phyloP scores from a whole-genome alignment of 2,113 vertebrate genomes.

The Phrynocephalus versicolor region DNA sequence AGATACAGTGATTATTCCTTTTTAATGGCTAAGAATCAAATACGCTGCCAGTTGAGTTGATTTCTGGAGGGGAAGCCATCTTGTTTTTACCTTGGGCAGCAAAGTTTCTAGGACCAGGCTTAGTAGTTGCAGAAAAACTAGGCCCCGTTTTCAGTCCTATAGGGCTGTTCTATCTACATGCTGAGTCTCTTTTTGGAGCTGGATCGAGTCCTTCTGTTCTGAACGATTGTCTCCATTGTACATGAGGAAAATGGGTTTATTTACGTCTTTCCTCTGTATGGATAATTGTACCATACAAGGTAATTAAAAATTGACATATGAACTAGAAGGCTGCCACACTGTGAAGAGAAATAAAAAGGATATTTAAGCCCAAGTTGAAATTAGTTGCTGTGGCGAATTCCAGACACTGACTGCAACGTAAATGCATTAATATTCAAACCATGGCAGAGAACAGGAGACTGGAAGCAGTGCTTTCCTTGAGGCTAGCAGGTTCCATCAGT shows the following conservation, averaged over 20 bases:
- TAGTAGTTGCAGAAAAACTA: background rate
- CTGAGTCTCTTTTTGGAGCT: background rate
- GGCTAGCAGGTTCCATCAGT: slow-evolving; percentile 12
- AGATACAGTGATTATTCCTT: too few species aligned
- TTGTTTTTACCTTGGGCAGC: too few species aligned
- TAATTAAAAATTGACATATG: background rate
- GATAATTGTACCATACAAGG: background rate
- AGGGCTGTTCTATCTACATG: background rate
- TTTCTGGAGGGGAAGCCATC: too few species aligned
- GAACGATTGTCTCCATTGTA: background rate
- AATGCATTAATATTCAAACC: background rate
- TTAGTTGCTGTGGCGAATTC: background rate
- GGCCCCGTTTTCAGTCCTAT: background rate
- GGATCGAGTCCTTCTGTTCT: background rate
- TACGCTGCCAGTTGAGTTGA: too few species aligned
- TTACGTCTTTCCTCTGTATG: background rate
- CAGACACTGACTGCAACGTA: background rate
- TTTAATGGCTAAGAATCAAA: too few species aligned
- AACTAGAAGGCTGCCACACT: background rate
- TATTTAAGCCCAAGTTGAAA: background rate
- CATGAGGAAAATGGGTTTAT: background rate
- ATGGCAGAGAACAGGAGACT: background rate
- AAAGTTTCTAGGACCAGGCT: background rate
- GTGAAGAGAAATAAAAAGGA: background rate
- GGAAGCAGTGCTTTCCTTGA: slow-evolving; percentile 22